Evolutionary conservation across 2,113 vertebrate genomes (phyloP).

Genomic region (Myiozetetes cayanensis): DNA sequence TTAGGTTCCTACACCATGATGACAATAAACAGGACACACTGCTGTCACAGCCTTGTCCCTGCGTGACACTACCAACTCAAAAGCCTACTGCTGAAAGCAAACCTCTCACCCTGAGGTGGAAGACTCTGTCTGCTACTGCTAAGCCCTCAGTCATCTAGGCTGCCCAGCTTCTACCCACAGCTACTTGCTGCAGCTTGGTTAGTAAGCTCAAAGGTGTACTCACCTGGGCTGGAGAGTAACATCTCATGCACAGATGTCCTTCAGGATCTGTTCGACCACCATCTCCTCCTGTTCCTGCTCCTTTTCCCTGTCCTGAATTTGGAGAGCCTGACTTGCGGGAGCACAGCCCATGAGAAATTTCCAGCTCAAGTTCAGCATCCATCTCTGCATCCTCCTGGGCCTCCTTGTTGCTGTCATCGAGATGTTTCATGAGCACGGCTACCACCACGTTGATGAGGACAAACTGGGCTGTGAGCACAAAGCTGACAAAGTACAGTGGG

Average conservation of each 20-base stretch:
- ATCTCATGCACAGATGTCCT: conserved; percentile 73
- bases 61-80: not conserved
- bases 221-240: conserved; percentile 94
- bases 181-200: conserved; percentile 10
- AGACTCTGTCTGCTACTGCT: not conserved
- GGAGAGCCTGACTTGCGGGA: conserved; percentile 70
- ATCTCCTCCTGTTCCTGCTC: conserved; percentile 34
- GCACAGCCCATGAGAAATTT: conserved; percentile 87
- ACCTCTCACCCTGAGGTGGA: not conserved
- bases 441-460: conserved; percentile 99
- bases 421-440: conserved; percentile 99
- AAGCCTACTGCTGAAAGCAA: not conserved
- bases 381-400: conserved; percentile 98
- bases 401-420: conserved; percentile 99
- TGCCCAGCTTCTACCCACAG: not conserved
- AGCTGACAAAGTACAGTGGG: conserved; percentile 98
- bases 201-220: conserved; percentile 28
- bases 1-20: not conserved
- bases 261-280: conserved; percentile 52
- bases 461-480: conserved; percentile 99
- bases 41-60: not conserved
- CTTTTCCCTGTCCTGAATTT: conserved; percentile 60
- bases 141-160: not conserved
- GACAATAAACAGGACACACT: not conserved
- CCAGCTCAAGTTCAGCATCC: conserved; percentile 96